Percentiles rank a stretch among this genome's conserved stretches.
Conservation (phyloP, 2,797 vertebrate genomes). For the Scomberomorus guttatus region DNA sequence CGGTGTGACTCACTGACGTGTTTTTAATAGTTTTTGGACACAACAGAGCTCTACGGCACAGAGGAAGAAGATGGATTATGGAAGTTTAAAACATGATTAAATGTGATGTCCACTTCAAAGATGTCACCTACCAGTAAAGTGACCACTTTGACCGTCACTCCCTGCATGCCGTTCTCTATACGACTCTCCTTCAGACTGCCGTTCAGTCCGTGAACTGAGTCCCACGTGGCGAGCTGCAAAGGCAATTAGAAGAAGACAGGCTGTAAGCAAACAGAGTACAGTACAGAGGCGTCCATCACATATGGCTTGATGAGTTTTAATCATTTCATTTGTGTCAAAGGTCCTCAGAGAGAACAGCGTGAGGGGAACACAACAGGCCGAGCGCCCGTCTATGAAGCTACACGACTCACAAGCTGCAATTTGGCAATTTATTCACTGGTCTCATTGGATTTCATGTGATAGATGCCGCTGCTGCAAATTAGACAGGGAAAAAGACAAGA, state of each 20-base stretch:
- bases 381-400: slow-evolving; percentile 3
- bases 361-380: background rate
- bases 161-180: slow-evolving; percentile 95
- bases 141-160: slow-evolving; percentile 96
- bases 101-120: too few species aligned
- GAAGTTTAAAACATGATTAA: too few species aligned
- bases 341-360: background rate
- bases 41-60: too few species aligned
- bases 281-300: background rate
- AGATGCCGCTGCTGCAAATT: background rate
- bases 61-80: too few species aligned
- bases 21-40: too few species aligned
- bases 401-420: background rate
- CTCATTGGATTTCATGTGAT: slow-evolving; percentile 16
- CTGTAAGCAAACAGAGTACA: background rate
- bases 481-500: slow-evolving; percentile 17
- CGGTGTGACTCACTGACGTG: too few species aligned
- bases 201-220: slow-evolving; percentile 93
- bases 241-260: background rate
- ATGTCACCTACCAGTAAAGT: slow-evolving; percentile 91
- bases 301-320: background rate
- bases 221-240: slow-evolving; percentile 94
- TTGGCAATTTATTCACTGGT: slow-evolving; percentile 19
- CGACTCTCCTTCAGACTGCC: slow-evolving; percentile 97
- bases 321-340: slow-evolving; percentile 9